Base-by-base conservation (phyloP, 2,797 vertebrate species). In the Notoglanidium macrostoma region DNA sequence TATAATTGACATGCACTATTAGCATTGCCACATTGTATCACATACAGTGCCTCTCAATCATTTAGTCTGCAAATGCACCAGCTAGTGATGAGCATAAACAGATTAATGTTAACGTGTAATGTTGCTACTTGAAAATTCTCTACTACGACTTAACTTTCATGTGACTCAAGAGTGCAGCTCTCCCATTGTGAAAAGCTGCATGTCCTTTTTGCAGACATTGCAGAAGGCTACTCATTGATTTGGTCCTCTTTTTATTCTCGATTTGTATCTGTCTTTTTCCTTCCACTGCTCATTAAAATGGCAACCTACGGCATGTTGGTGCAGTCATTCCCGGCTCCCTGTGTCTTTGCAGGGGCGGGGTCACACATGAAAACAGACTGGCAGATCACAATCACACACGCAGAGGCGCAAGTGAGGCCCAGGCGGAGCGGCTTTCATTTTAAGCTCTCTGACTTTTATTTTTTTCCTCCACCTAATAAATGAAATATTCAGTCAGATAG, bases 161-260 rank as follows among this genome's bases (percentile, higher is more conserved):
- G 9, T 55, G 54, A 5, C 54, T 55, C 14, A 15, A 57, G 12
- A 49, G 74, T 17, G 49, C 51, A 57, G 76, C 29, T 79, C 51
- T 19, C 51, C 51, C 72, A 84, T 78, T 1, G 78, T 83, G 49
- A 88, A 88, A 49, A 86, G 78, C 68, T 88, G 59, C 70, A 83
- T 1, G 70, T 86, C 79, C 59, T 86, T 88, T 88, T 68, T 88
- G 57, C 79, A 88, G 15, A 88, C 17, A 78, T 88, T 86, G 26
- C 88, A 88, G 19, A 29, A 12, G 79, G 85, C 79, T 59, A 89
- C 46, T 79, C 63, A 26, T 19, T 59, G 79, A 51, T 83, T 86
- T 86, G 29, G 57, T 86, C 79, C 79, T 8, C 59, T 32, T 86
- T 51, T 86, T 29, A 89, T 0, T 85, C 88, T 84, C 78, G 1